Evolutionary conservation across 2,888 invertebrate species (phyloP).

Genomic region (Antheraea assamensis): DNA sequence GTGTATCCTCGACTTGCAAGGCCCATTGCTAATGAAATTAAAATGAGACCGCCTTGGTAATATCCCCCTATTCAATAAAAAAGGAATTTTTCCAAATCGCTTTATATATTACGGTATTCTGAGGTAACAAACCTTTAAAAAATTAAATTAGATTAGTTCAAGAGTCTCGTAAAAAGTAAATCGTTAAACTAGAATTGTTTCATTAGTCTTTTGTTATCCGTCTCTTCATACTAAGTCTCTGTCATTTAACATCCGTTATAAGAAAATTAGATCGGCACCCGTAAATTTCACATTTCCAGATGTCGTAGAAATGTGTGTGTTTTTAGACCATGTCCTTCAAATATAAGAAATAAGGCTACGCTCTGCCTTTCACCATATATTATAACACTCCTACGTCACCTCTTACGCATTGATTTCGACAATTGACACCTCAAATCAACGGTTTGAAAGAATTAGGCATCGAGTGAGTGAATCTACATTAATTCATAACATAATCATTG

Average conservation of each 20-base stretch:
- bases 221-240: not conserved
- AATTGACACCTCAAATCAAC: not conserved
- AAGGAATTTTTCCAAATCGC: no score
- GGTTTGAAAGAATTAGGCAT: not conserved
- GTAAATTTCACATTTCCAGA: not conserved
- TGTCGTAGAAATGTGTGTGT: not conserved
- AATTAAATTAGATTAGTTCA: no score
- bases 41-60: no score
- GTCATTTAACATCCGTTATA: not conserved
- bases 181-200: not conserved
- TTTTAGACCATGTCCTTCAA: not conserved
- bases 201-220: not conserved
- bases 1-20: no score
- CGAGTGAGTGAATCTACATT: not conserved
- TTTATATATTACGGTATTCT: no score
- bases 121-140: no score
- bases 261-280: not conserved
- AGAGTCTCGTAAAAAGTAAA: no score
- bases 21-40: no score
- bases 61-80: no score
- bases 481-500: not conserved
- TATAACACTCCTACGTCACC: not conserved
- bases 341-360: not conserved
- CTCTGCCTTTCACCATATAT: not conserved
- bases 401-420: not conserved